Evolutionary conservation across 2,797 vertebrate species (phyloP), one percentile per base, ranked within the genome.

Genomic region (Lateolabrax maculatus): DNA sequence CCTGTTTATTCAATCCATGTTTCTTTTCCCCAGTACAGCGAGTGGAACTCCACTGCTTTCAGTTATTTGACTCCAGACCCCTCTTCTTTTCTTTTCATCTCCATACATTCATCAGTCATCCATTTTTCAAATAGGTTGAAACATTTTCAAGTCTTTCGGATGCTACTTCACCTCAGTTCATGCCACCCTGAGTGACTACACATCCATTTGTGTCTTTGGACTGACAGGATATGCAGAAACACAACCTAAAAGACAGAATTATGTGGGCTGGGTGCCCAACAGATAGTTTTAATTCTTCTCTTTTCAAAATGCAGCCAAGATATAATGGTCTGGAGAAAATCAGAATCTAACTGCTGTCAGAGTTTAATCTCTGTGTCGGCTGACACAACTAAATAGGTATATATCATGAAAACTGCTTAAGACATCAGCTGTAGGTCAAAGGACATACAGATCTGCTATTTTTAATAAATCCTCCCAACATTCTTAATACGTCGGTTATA

Each of bases 391-490:
- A 16, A 18, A 53, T 6, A 62, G 31, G 25, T 39, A 44, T 27
- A 29, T 58, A 48, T 43, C 9, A 10, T 64, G 6, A 43, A 58
- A 51, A 18, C 19, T 51, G 21, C 23, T 41, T 21, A 48, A 67
- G 56, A 73, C 62, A 41, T 48, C 34, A 39, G 5, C 2, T 65
- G 16, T 29, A 68, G 39, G 23, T 70, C 51, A 58, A 36, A 79
- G 71, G 53, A 68, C 43, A 23, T 6, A 49, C 21, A 39, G 43
- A 81, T 68, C 29, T 58, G 21, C 27, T 46, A 3, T 60, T 18
- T 44, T 19, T 29, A n/a, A 51, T 52, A 56, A 73, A 65, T 61
- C 63, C 31, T 63, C n/a, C 15, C 43, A 52, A 15, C 29, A 56
- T 44, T 25, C 43, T 18, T 56, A 62, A 67, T 71, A 16, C 52